These are phyloP conservation scores for Drosophila fungiperda DNA, from an alignment of 2,888 invertebrate species.

Conservation along the genomic window DNA sequence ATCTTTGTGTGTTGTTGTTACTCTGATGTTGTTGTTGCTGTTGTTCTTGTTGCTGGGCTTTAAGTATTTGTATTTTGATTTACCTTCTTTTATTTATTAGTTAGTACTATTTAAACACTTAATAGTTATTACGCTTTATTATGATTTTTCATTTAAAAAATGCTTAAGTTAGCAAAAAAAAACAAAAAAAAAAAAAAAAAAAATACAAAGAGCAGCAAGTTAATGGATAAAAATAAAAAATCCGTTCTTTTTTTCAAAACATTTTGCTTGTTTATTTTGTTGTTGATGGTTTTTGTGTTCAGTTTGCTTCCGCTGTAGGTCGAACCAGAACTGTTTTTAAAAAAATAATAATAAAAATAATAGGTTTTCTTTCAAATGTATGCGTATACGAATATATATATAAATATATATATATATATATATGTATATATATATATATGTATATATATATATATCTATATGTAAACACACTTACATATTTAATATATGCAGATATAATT, in stretches of 20 bases:
- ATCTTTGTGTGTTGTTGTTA: conserved; percentile 13
- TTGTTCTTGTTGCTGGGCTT: conserved; percentile 23
- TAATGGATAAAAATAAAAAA: conserved; percentile 27
- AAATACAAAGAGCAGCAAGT: not conserved
- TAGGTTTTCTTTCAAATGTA: conserved; percentile 36
- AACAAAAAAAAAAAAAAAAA: conserved; percentile 23
- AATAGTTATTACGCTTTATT: conserved; percentile 60
- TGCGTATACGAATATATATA: conserved; percentile 1
- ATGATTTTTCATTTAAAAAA: conserved; percentile 35
- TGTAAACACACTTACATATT: conserved; percentile 28
- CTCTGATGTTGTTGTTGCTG: conserved; percentile 15
- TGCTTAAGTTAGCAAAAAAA: conserved; percentile 1
- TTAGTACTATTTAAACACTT: conserved; percentile 78
- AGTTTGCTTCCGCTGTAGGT: conserved; percentile 26
- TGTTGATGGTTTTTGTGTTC: conserved; percentile 41
- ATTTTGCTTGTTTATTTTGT: conserved; percentile 63
- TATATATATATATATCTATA: conserved; percentile 59
- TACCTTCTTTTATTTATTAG: conserved; percentile 37
- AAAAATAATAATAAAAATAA: conserved; percentile 72
- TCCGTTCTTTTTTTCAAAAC: conserved; percentile 52
- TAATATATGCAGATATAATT: conserved; percentile 58
- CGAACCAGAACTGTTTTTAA: conserved; percentile 47
- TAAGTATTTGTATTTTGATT: conserved; percentile 60
- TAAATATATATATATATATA: conserved; percentile 14
- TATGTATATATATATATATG: conserved; percentile 2